Conservation (phyloP, 2,797 vertebrate genomes). For the Oreortyx pictus region DNA sequence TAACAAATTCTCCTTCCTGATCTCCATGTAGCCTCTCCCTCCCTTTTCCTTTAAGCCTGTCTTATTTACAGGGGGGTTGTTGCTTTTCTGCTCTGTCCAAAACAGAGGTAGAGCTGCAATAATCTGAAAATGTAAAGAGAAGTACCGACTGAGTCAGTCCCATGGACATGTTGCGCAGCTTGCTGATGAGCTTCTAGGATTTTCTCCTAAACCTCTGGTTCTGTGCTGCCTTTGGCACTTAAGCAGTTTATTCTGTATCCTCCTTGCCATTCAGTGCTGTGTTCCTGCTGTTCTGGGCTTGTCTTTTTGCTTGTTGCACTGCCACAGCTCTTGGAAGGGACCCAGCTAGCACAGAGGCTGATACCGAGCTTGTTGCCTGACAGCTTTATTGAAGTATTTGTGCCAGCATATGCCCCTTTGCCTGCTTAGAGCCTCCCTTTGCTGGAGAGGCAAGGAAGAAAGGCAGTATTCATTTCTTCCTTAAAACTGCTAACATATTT, state of each 20-base stretch:
- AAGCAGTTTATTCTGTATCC: background rate
- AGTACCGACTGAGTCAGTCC: background rate
- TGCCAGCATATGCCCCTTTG: background rate
- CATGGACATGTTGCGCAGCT: background rate
- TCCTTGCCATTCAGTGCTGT: background rate
- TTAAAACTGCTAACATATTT: background rate
- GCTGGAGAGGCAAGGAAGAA: background rate
- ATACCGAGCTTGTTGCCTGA: background rate
- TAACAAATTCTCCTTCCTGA: rapidly evolving
- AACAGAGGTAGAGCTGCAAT: background rate
- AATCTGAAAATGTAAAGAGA: rapidly evolving
- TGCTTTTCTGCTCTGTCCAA: background rate
- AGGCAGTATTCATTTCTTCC: background rate
- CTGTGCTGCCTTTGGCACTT: background rate
- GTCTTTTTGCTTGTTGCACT: background rate
- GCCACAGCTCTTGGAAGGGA: background rate
- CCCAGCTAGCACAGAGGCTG: background rate
- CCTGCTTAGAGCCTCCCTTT: background rate
- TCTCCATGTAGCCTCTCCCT: background rate
- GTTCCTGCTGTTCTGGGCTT: background rate
- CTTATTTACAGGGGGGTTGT: rapidly evolving
- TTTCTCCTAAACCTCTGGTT: background rate
- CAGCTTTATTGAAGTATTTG: background rate
- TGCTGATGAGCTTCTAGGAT: background rate
- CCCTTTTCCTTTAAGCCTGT: rapidly evolving